Base-by-base conservation (phyloP, 2,797 vertebrate genomes). In the Crocodylus rhombifer region DNA sequence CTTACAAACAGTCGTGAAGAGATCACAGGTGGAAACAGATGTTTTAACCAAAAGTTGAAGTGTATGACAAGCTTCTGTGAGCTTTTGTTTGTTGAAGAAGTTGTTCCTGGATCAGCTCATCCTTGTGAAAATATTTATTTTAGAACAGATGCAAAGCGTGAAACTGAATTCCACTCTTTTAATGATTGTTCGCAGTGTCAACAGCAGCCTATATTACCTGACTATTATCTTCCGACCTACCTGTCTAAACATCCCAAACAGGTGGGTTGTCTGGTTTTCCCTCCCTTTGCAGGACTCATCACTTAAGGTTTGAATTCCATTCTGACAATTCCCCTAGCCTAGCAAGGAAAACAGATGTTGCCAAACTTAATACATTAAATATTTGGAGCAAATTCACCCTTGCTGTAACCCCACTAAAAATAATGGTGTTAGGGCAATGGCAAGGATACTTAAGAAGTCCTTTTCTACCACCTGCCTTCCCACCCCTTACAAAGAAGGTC, bases 71-170 rank as follows among this genome's bases (percentile, higher is more conserved):
- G 42, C 42, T 42, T 42, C 42, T 42, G 42, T 42, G 42, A 42
- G 42, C 42, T 42, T 42, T 42, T 42, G 42, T 42, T 42, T 42
- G 42, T 42, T 42, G 42, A 42, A 57, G 80, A 71, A 26, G 5
- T 0, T 4, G 14, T 61, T 21, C 33, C 13, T 7, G 0, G 33
- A n/a, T 1, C 14, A 78, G 25, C 15, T 42, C 77, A 3, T 42
- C 12, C 64, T 58, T 8, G 3, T 14, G 62, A 17, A 77, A 82
- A 28, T 17, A 56, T 42, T 89, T 88, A 11, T 23, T 3, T 2
- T 28, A 14, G 33, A 56, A 61, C 21, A 86, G 79, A 58, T 28
- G 75, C 1, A 21, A 10, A 79, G 2, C 1, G 6, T n/a, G 51
- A 73, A 57, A 30, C 63, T 36, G 61, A 64, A 55, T n/a, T 76